Evolutionary conservation across 2,888 invertebrate genomes (phyloP), one percentile per base, ranked within the genome.

Genomic region (Leptogaster cylindrica): DNA sequence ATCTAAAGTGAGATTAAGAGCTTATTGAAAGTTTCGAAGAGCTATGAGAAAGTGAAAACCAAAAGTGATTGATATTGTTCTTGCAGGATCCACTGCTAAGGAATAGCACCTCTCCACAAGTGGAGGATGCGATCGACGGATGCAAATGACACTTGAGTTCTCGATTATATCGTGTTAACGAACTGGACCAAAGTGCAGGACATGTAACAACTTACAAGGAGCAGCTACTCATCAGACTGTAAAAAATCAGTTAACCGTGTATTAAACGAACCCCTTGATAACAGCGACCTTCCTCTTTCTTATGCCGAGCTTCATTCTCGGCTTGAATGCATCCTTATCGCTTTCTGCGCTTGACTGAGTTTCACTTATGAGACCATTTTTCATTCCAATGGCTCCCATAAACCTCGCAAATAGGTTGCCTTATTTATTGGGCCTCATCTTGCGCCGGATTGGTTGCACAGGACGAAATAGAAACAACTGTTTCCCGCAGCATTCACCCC

Each of bases 51-150:
- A 52, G 52, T 55, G 55, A 39, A 55, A 55, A 55, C 55, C 55
- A 55, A 55, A 55, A 55, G 55, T 55, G 55, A 55, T 55, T 55
- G 55, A 55, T 55, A 55, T 55, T 55, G 55, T 36, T 36, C 31
- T 7, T 12, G 52, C 31, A 52, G 27, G 52, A 52, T 20, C 52
- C 20, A 31, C 18, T 31, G 12, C 20, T 16, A 10, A 4, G 10
- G 1, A 1, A 14, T 31, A 10, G 3, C 2, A 10, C 44, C 1
- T 3, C 23, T 8, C 31, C 31, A 31, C 31, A 31, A 5, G 6
- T 31, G 8, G 8, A 31, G 31, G 8, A 5, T 7, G 8, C 31
- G 31, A 31, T 8, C 31, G 31, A 8, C 31, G n/a, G n/a, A 20
- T 52, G 52, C 52, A 52, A 52, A 33, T 52, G 33, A 52, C 31